Evolutionary conservation across 1,140 invertebrate genomes (phyloP), one percentile per base, ranked within the genome.

Genomic region (Drosophila parabipectinata): DNA sequence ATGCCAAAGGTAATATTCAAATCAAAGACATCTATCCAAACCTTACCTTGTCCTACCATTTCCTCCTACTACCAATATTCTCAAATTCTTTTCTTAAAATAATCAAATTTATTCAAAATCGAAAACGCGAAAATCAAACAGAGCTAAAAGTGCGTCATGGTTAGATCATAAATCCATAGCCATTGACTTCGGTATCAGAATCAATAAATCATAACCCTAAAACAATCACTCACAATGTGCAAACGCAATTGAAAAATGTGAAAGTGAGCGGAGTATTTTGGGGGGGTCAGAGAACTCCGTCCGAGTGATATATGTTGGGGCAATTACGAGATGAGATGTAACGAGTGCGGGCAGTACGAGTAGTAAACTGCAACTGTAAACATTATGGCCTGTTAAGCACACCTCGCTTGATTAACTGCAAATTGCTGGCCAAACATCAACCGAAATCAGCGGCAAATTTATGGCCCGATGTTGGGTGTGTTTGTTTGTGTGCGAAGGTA

Each of bases 341-440:
- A 15, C 39, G 39, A 41, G 39, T 6, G 39, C 39, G 39, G 39
- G 6, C 12, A 30, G 14, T 60, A 8, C 12, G 2, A 32, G 5
- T 30, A 5, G 39, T 55, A 55, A 47, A 57, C 18, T 32, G 34
- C 52, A 71, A 71, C 63, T 67, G 60, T 64, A 67, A 67, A 67
- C 63, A 64, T 67, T 67, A 67, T 67, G 63, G 63, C 67, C 67
- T 50, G 64, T 57, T 68, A 50, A 69, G 54, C 32, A 68, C 50
- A 55, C 26, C 44, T 41, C 7, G 30, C 64, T 69, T 69, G 64
- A 69, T 69, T 68, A 57, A 47, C 63, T 57, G 51, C 66, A 26
- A 69, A 64, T 67, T 66, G 47, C 60, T 67, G 63, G 60, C 34
- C 47, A 64, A 64, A 67, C 63, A 67, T 67, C 60, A 67, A 67